phyloP scores from a whole-genome alignment of 2,113 vertebrate genomes.

The Aptenodytes forsteri region DNA sequence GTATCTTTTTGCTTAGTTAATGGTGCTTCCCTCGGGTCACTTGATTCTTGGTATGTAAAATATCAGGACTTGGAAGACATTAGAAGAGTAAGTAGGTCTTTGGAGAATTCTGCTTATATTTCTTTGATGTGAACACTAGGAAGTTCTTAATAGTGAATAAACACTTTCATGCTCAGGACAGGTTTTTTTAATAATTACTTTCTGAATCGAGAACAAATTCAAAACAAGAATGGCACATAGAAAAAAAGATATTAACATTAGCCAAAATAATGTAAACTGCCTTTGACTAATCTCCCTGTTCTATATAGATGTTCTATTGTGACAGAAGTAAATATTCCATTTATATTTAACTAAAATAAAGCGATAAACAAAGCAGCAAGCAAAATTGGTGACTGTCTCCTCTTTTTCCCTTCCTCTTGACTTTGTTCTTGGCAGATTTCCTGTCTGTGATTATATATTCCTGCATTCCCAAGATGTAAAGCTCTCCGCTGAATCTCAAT shows the following conservation, averaged over 20 bases:
- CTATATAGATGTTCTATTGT: background rate
- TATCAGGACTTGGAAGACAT: background rate
- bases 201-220: background rate
- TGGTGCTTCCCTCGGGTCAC: background rate
- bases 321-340: background rate
- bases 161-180: background rate
- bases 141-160: background rate
- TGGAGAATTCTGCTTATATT: background rate
- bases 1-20: background rate
- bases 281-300: background rate
- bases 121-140: background rate
- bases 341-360: background rate
- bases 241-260: background rate
- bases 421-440: conserved; percentile 1
- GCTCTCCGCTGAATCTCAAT: background rate
- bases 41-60: background rate
- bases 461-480: background rate
- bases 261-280: background rate
- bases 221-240: background rate
- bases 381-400: background rate
- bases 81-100: background rate
- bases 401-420: background rate
- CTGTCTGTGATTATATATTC: background rate
- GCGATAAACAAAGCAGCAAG: background rate
- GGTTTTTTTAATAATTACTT: background rate